phyloP scores from a whole-genome alignment of 2,888 invertebrate genomes.

The Melanotus villosus region DNA sequence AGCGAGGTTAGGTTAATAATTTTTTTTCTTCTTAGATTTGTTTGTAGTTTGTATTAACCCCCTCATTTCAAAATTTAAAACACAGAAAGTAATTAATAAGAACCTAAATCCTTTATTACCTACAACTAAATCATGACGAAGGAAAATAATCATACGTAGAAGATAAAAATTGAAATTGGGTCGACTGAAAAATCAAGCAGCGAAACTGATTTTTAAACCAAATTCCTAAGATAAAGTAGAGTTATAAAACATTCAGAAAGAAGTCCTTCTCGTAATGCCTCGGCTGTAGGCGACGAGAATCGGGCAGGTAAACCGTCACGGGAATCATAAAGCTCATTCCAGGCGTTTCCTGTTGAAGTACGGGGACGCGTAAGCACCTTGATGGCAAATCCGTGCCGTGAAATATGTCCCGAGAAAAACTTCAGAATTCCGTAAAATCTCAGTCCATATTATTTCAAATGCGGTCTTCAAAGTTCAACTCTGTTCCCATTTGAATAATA shows the following conservation, averaged over 20 bases:
- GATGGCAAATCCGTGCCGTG: slow-evolving; percentile 50
- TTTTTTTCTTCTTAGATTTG: too few species aligned
- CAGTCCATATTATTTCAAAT: slow-evolving; percentile 39
- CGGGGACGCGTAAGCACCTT: slow-evolving; percentile 46
- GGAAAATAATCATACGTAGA: too few species aligned
- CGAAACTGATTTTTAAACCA: slow-evolving; percentile 27
- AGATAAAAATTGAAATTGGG: slow-evolving; percentile 5
- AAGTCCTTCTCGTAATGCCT: slow-evolving; percentile 39
- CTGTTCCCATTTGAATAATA: slow-evolving; percentile 43
- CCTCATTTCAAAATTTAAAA: too few species aligned
- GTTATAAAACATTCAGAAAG: slow-evolving; percentile 40
- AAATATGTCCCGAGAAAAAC: slow-evolving; percentile 44
- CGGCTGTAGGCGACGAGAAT: slow-evolving; percentile 35
- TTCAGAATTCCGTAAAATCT: slow-evolving; percentile 41
- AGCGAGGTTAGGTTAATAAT: too few species aligned
- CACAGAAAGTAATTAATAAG: too few species aligned
- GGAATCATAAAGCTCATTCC: slow-evolving; percentile 51
- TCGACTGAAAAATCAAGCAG: slow-evolving; percentile 7
- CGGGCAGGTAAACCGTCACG: slow-evolving; percentile 46
- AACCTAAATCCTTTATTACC: too few species aligned
- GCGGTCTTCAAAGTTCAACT: slow-evolving; percentile 30
- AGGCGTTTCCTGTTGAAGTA: slow-evolving; percentile 45
- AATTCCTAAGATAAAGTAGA: slow-evolving; percentile 28
- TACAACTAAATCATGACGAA: too few species aligned
- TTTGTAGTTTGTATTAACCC: too few species aligned